Evolutionary conservation across 2,113 vertebrate genomes (phyloP).

Genomic region (Asarcornis scutulata): DNA sequence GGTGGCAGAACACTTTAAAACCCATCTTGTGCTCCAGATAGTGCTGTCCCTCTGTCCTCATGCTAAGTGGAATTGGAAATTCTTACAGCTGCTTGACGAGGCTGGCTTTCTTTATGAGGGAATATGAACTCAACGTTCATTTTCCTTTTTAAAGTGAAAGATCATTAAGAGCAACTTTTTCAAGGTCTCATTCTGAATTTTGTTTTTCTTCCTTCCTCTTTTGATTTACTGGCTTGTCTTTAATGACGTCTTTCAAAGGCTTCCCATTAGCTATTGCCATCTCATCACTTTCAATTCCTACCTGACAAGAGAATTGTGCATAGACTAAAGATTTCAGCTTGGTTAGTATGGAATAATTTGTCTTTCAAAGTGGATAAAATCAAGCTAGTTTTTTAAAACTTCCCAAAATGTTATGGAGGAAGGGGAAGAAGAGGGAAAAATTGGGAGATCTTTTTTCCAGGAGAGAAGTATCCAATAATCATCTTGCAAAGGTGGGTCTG

Average conservation of each 20-base stretch:
- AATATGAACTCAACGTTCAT: background rate
- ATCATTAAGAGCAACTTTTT: slow-evolving; percentile 15
- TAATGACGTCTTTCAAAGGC: background rate
- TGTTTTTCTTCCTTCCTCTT: background rate
- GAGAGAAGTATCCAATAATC: background rate
- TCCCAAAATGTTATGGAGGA: background rate
- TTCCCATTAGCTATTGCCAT: background rate
- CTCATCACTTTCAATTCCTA: background rate
- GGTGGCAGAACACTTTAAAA: slow-evolving; percentile 36
- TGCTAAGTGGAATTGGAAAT: background rate
- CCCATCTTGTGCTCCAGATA: background rate
- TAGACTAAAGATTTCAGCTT: background rate
- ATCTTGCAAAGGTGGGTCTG: background rate
- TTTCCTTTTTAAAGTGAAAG: slow-evolving; percentile 18
- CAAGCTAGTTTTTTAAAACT: background rate
- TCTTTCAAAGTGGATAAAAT: background rate
- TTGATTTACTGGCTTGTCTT: background rate
- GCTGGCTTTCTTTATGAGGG: background rate
- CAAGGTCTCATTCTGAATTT: background rate
- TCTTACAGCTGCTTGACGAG: background rate
- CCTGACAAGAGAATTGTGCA: background rate
- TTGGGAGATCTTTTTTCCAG: background rate
- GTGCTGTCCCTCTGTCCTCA: background rate
- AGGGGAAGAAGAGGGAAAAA: background rate
- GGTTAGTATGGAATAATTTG: background rate